These are phyloP conservation scores for Lysandra bellargus DNA, from an alignment of 2,888 invertebrate species.

Conservation along the genomic window DNA sequence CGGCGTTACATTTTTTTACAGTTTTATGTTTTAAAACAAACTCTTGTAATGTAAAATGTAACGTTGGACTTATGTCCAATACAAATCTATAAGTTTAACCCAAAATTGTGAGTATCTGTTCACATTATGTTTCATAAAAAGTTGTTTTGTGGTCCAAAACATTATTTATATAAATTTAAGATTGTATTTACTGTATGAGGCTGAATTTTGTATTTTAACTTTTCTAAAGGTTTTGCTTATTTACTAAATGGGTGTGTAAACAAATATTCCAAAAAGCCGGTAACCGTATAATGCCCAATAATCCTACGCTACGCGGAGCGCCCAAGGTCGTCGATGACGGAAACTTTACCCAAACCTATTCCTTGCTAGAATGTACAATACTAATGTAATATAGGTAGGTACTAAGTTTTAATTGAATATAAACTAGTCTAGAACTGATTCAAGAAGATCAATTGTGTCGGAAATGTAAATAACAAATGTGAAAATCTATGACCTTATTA, in stretches of 20 bases:
- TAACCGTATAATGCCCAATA: conserved; percentile 17
- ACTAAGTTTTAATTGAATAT: neutral
- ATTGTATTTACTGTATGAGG: neutral
- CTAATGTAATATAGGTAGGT: neutral
- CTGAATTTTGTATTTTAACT: neutral
- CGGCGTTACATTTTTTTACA: conserved; percentile 69
- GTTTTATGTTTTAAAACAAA: conserved; percentile 59
- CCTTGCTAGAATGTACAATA: neutral
- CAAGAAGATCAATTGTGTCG: neutral
- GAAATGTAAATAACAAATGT: neutral
- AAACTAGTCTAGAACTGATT: neutral
- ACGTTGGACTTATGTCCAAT: conserved; percentile 56
- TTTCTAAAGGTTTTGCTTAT: neutral
- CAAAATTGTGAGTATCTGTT: conserved; percentile 58
- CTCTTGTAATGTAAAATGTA: conserved; percentile 69
- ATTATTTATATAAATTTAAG: neutral
- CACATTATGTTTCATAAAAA: neutral
- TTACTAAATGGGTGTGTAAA: neutral
- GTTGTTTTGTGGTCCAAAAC: neutral
- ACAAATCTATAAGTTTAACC: conserved; percentile 56
- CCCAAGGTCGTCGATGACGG: conserved; percentile 48
- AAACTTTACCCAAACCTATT: conserved; percentile 32
- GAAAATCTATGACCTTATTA: neutral
- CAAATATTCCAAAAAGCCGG: conserved; percentile 32
- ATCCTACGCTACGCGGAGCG: conserved; percentile 27